A percentile compares a stretch with the other conserved stretches of the same genome.
phyloP scores from a whole-genome alignment of 2,113 vertebrate species.

The Heliornis fulica region DNA sequence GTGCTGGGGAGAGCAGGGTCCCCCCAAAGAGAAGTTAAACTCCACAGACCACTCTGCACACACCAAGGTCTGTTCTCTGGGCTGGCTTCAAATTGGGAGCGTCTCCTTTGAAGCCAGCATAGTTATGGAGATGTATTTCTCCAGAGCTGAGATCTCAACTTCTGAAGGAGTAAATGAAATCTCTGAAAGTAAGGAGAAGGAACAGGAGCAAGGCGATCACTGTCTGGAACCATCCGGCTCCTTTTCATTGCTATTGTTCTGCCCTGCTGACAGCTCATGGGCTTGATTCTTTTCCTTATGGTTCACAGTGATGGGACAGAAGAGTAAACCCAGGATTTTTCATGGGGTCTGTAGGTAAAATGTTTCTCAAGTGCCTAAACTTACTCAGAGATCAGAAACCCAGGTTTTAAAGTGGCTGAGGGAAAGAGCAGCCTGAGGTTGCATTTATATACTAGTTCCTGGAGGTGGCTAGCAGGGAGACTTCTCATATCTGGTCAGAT shows the following conservation, averaged over 20 bases:
- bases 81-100: background rate
- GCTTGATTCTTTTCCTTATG: background rate
- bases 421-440: background rate
- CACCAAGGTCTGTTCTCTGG: accelerated
- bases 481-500: background rate
- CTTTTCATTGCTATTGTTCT: background rate
- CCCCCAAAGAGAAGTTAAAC: background rate
- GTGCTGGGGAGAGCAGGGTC: background rate
- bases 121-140: background rate
- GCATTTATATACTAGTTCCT: background rate
- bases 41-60: background rate
- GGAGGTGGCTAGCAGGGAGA: background rate
- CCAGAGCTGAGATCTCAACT: background rate
- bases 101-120: background rate
- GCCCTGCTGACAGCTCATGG: accelerated
- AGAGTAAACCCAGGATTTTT: background rate
- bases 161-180: background rate
- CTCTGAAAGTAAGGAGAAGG: background rate
- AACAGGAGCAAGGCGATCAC: accelerated
- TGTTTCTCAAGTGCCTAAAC: background rate
- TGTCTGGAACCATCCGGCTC: background rate
- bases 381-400: background rate
- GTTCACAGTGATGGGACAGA: background rate
- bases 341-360: background rate
- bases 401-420: background rate